Percentiles rank a stretch among this genome's conserved stretches.
Conservation (phyloP, 2,888 invertebrate species). For the Mesodorylaimus sp. region DNA sequence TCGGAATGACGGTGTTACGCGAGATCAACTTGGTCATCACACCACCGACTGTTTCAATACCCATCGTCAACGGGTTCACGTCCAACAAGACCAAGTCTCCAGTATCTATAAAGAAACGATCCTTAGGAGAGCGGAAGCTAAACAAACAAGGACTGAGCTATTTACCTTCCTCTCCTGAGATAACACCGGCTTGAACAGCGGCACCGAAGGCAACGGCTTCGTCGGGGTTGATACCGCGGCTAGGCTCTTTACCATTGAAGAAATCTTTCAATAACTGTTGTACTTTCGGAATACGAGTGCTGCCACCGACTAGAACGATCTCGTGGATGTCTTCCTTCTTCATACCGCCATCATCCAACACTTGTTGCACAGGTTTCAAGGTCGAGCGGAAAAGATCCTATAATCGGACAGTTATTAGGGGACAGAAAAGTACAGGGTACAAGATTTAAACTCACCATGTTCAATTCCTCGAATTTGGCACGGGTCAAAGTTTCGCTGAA, state of each 20-base stretch:
- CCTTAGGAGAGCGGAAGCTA: neutral
- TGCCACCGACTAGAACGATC: slow-evolving; percentile 94
- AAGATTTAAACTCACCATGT: slow-evolving; percentile 47
- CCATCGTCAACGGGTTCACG: slow-evolving; percentile 94
- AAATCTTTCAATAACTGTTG: slow-evolving; percentile 45
- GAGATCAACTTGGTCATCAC: slow-evolving; percentile 98
- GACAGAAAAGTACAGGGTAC: neutral
- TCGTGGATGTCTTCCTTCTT: slow-evolving; percentile 95
- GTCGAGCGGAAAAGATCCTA: slow-evolving; percentile 53
- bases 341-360: slow-evolving; percentile 95
- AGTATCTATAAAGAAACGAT: slow-evolving; percentile 16
- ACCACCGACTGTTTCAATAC: slow-evolving; percentile 98
- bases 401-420: neutral
- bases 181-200: slow-evolving; percentile 92
- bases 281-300: slow-evolving; percentile 95
- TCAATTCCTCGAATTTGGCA: slow-evolving; percentile 94
- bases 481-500: slow-evolving; percentile 93
- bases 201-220: slow-evolving; percentile 97
- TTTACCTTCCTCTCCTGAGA: slow-evolving; percentile 71
- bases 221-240: slow-evolving; percentile 92
- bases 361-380: slow-evolving; percentile 81
- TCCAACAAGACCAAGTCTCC: slow-evolving; percentile 88
- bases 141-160: neutral
- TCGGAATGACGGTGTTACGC: slow-evolving; percentile 93
- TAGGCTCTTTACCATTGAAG: slow-evolving; percentile 94